Evolutionary conservation across 2,113 vertebrate genomes (phyloP), one percentile per base, ranked within the genome.

Genomic region (Rafetus swinhoei): DNA sequence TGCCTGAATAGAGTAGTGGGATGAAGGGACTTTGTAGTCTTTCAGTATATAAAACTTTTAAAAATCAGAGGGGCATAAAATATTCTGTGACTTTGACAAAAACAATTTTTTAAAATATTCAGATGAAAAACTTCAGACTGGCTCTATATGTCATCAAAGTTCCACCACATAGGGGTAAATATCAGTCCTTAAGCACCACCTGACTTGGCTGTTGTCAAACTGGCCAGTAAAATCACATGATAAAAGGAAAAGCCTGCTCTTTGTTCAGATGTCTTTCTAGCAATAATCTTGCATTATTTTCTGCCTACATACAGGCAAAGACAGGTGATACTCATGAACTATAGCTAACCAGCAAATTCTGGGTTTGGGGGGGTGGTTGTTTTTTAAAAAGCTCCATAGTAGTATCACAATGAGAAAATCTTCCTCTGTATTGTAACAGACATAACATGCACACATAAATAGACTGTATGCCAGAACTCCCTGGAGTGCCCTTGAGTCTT

Each of bases 381-480:
- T 57, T 22, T 24, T 24, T 22, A 57, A 57, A 57, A 57, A 24
- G 22, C 56, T 22, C 7, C 56, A 10, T 57, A 57, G 56, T 57
- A 57, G 22, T 45, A 45, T 7, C 56, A 57, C 56, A 24, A 22
- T 57, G 24, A 57, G 56, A 57, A 57, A 57, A 24, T 24, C 56
- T 57, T 57, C 56, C 56, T 57, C 56, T 57, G 22, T 57, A 57
- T 45, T 45, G 45, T 7, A 45, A 15, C 25, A 22, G 74, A 72
- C 9, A 15, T 22, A 32, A 24, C 0, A 0, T 22, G 21, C 6
- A 53, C 21, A 86, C 39, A 53, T 24, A 79, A 57, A 85, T 35
- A 54, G 19, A n/a, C 11, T 82, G 13, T 5, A 5, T 50, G 50
- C 7, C 65, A 84, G 22, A 32, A 60, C 74, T 87, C 81, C 35